Conservation (phyloP, 1,140 invertebrate species). For the Meloidogyne hapla region DNA sequence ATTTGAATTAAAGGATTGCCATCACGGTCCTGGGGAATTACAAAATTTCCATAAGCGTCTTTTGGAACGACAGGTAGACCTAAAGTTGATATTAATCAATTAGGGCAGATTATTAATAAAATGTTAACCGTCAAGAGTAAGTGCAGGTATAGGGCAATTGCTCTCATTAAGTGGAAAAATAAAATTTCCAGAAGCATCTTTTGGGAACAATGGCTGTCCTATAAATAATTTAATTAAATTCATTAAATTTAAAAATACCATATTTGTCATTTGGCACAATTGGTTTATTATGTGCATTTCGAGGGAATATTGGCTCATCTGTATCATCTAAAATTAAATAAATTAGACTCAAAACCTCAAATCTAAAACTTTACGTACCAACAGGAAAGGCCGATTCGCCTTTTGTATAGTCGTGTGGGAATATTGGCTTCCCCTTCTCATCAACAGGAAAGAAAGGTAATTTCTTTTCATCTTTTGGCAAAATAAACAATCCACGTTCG, state of each 20-base stretch:
- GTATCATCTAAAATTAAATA: conserved; percentile 37
- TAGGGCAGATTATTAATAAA: not conserved
- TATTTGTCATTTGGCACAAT: conserved; percentile 44
- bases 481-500: conserved; percentile 24
- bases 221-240: too few relatives aligned
- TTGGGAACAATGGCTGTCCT: conserved; percentile 38
- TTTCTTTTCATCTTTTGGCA: conserved; percentile 42
- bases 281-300: conserved; percentile 43
- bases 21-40: conserved; percentile 44
- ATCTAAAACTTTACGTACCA: not conserved
- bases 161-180: conserved; percentile 45
- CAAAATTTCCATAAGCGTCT: conserved; percentile 41
- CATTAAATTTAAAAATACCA: conserved; percentile 32
- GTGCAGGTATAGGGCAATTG: conserved; percentile 43
- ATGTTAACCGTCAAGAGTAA: conserved; percentile 41
- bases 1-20: conserved; percentile 50
- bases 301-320: conserved; percentile 45
- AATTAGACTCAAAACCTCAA: not conserved
- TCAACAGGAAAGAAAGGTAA: conserved; percentile 47
- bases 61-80: conserved; percentile 36
- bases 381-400: conserved; percentile 17
- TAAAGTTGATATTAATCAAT: not conserved
- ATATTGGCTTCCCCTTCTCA: conserved; percentile 35
- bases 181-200: conserved; percentile 33
- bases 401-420: conserved; percentile 43